These are phyloP conservation scores for Petromus typicus DNA, from an alignment of 2,113 vertebrate species.

Conservation along the genomic window DNA sequence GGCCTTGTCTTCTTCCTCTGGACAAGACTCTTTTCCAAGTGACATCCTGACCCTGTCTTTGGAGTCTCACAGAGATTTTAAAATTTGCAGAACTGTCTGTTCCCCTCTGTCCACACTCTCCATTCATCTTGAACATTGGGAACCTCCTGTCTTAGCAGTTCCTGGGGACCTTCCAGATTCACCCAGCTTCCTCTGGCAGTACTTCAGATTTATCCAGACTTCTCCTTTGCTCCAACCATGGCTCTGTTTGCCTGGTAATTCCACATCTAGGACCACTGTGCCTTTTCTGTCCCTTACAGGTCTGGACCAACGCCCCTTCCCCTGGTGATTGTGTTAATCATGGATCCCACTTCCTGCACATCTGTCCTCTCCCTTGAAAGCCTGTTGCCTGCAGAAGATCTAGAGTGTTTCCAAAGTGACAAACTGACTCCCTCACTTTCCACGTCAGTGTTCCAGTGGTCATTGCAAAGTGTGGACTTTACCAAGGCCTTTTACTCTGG, in stretches of 20 bases:
- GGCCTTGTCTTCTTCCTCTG: not conserved
- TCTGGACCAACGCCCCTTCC: not conserved
- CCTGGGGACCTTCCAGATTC: no score
- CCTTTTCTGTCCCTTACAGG: accelerated
- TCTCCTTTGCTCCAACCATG: not conserved
- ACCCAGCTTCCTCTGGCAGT: not conserved
- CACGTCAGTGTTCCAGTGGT: not conserved
- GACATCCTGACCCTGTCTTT: not conserved
- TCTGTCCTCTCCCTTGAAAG: accelerated
- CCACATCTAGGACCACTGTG: accelerated
- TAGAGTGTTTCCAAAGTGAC: not conserved
- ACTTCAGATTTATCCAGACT: not conserved
- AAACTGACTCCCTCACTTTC: not conserved
- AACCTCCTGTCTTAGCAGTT: accelerated
- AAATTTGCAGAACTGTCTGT: not conserved
- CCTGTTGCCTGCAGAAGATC: not conserved
- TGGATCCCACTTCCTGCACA: not conserved
- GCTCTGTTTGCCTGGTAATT: not conserved
- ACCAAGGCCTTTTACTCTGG: not conserved
- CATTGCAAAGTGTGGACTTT: not conserved
- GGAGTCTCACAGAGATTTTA: not conserved
- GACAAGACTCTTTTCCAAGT: not conserved
- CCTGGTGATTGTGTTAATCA: not conserved
- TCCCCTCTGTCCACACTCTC: accelerated
- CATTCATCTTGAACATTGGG: accelerated